Base-by-base conservation (phyloP, 2,888 invertebrate genomes). In the Acleris cristana region DNA sequence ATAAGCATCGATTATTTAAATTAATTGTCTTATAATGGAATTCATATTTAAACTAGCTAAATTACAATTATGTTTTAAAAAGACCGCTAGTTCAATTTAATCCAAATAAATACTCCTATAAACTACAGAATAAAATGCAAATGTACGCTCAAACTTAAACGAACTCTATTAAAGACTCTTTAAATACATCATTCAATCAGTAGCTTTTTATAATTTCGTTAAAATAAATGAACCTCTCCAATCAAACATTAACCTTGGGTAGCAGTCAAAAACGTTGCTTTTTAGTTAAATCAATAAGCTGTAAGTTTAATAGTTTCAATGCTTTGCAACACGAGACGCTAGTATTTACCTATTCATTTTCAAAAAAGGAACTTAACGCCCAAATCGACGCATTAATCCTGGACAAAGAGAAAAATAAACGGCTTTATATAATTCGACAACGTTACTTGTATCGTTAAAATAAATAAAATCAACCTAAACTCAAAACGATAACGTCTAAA, bases 301-400 rank as follows among this genome's bases (percentile, higher is more conserved):
- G 48, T 3, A 69, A 79, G 78, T 80, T 82, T 80, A 83, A 83
- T 78, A 85, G 67, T 85, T 84, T 74, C 79, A 79, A 78, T 82
- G 83, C 85, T 86, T 82, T 86, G 92, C 83, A 92, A 92, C 78
- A 77, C 72, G 92, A 92, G 77, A 78, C 88, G 80, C 74, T 82
- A 87, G 86, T 92, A 91, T 92, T 92, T 92, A 91, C 90, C 91
- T 92, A 91, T 92, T 91, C 92, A 92, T 92, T 92, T 84, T 83
- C 84, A 84, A 89, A 91, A 89, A 90, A 86, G 87, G 89, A 91
- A 90, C 88, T 90, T 88, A 89, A 92, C 92, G 90, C 92, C 92
- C 91, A 92, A 90, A 92, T 92, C 90, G 90, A 85, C 86, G 86
- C 87, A 81, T 86, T 90, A 90, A 91, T 89, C 86, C 81, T 76